Evolutionary conservation across 2,888 invertebrate genomes (phyloP).

Genomic region (Sarcophaga rosellei): DNA sequence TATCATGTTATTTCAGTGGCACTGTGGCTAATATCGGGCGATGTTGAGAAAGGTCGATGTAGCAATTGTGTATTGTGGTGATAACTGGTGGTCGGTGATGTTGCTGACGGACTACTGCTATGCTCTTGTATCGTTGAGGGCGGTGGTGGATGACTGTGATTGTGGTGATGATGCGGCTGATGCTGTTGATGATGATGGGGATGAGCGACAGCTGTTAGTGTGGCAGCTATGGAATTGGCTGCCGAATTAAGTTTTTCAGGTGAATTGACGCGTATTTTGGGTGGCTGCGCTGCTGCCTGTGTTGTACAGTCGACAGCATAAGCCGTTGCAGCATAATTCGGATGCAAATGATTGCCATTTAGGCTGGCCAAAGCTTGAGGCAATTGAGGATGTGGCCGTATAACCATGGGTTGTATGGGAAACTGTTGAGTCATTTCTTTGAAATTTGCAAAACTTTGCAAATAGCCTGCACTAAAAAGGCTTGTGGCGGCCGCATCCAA

Average conservation of each 20-base stretch:
- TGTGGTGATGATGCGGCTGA: conserved; percentile 71
- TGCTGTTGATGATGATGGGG: conserved; percentile 74
- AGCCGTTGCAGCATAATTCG: conserved; percentile 76
- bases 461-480: conserved; percentile 80
- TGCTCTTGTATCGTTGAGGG: conserved; percentile 72
- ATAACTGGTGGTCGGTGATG: conserved; percentile 61
- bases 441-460: conserved; percentile 81
- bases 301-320: conserved; percentile 68
- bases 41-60: conserved; percentile 81
- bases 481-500: conserved; percentile 78
- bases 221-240: conserved; percentile 73
- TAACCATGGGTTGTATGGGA: conserved; percentile 81
- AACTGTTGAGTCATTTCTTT: conserved; percentile 81
- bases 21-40: conserved; percentile 77
- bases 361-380: conserved; percentile 77
- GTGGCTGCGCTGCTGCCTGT: conserved; percentile 76
- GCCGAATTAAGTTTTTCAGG: conserved; percentile 81
- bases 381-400: conserved; percentile 80
- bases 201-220: conserved; percentile 68
- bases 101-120: conserved; percentile 65
- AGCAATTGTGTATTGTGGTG: conserved; percentile 73
- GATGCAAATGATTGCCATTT: conserved; percentile 77
- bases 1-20: conserved; percentile 80
- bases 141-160: conserved; percentile 72
- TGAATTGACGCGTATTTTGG: conserved; percentile 81